phyloP scores from a whole-genome alignment of 2,797 vertebrate species.

The Coccyzus lansbergi region DNA sequence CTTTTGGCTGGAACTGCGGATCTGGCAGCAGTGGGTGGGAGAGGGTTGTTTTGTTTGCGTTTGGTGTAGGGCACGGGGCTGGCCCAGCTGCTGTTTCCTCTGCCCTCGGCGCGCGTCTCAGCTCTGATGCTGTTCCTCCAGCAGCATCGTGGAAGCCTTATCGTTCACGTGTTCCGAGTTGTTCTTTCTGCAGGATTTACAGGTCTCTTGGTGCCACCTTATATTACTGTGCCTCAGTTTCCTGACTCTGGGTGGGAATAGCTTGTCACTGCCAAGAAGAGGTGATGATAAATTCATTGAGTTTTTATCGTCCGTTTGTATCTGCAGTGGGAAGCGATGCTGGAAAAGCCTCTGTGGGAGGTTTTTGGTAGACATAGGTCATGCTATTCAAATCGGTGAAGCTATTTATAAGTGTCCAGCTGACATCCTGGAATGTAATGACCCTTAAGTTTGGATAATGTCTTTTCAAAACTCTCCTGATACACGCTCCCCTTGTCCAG shows the following conservation, averaged over 20 bases:
- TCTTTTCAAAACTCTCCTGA: background rate
- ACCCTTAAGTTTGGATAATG: conserved; percentile 24
- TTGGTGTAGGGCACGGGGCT: background rate
- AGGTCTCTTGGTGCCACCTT: background rate
- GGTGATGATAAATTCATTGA: background rate
- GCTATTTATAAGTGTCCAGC: conserved; percentile 23
- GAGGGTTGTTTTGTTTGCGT: fast-evolving
- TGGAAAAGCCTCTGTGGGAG: background rate
- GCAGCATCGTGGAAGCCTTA: background rate
- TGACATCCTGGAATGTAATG: conserved; percentile 2
- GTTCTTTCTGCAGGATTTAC: background rate
- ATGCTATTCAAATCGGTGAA: background rate
- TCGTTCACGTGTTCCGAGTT: background rate
- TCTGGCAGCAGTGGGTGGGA: background rate
- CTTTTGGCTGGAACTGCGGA: fast-evolving
- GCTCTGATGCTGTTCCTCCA: background rate
- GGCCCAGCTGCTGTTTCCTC: background rate
- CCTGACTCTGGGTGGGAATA: background rate
- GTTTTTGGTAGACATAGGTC: background rate
- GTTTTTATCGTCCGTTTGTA: background rate
- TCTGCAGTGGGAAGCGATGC: background rate
- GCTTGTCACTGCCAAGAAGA: background rate
- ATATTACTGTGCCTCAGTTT: background rate
- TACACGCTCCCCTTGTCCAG: background rate
- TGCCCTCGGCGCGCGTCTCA: fast-evolving